A percentile compares a stretch with the other conserved stretches of the same genome.
Evolutionary conservation across 2,113 vertebrate species (phyloP).

Genomic region (Phyllopteryx taeniolatus): DNA sequence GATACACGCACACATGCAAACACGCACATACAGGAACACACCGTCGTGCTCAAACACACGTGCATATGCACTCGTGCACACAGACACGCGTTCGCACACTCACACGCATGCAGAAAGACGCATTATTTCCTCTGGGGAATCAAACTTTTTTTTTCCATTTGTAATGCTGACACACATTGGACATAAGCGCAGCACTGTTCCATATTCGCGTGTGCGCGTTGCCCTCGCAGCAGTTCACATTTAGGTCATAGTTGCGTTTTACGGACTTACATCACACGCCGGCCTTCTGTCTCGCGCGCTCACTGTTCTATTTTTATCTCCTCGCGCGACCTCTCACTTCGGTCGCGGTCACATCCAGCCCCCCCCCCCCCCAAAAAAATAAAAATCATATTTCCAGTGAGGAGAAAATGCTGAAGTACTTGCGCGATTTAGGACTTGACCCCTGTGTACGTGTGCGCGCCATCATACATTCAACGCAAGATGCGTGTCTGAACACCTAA

Average conservation of each 20-base stretch:
- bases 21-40: no score
- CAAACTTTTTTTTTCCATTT: no score
- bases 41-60: conserved; percentile 3
- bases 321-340: not conserved
- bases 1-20: no score
- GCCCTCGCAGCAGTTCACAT: not conserved
- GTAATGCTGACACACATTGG: not conserved
- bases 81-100: no score
- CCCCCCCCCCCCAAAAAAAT: no score
- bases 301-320: not conserved
- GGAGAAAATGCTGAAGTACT: no score
- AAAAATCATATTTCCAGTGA: no score
- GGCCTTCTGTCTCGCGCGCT: not conserved
- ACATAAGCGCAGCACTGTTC: not conserved
- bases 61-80: not conserved
- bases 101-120: not conserved
- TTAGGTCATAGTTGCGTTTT: not conserved
- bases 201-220: not conserved
- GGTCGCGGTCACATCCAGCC: not conserved
- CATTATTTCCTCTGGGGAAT: not conserved
- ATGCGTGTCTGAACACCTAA: no score
- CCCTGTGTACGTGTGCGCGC: no score
- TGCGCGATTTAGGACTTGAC: no score
- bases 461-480: no score
- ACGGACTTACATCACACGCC: not conserved